These are phyloP conservation scores for Luscinia megarhynchos DNA, from an alignment of 2,797 vertebrate species.

Conservation along the genomic window DNA sequence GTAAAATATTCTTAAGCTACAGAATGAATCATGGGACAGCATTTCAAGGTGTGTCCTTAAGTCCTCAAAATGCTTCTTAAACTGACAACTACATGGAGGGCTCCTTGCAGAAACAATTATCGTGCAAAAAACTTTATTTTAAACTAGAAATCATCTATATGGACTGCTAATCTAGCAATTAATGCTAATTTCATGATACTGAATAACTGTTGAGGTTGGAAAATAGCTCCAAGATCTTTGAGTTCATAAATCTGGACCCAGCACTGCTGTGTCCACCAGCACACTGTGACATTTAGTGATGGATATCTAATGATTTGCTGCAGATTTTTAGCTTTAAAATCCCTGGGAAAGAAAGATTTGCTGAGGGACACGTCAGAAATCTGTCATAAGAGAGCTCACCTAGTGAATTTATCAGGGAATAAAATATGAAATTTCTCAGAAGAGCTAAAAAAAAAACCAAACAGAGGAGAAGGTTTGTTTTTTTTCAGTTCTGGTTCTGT, in stretches of 20 bases:
- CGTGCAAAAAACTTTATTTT: not conserved
- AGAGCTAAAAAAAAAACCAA: not conserved
- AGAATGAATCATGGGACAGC: not conserved
- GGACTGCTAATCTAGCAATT: not conserved
- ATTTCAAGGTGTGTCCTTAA: not conserved
- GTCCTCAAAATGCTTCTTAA: not conserved
- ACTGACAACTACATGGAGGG: not conserved
- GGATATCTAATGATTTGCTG: not conserved
- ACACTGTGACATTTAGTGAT: not conserved
- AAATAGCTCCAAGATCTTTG: not conserved
- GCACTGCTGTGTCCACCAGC: fast-evolving
- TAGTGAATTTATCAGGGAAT: not conserved
- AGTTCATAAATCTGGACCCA: not conserved
- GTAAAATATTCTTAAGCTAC: not conserved
- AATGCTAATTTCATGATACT: not conserved
- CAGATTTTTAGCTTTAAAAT: not conserved
- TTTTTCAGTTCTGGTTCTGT: not conserved
- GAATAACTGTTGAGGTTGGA: too few species aligned
- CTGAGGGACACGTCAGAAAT: not conserved
- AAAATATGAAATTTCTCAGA: not conserved
- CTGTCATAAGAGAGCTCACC: fast-evolving
- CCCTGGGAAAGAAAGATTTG: not conserved
- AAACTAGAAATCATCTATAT: not conserved
- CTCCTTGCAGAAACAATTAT: not conserved
- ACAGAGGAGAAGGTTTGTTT: not conserved